Conservation (phyloP, 2,888 invertebrate genomes). For the Drosophila cognata region DNA sequence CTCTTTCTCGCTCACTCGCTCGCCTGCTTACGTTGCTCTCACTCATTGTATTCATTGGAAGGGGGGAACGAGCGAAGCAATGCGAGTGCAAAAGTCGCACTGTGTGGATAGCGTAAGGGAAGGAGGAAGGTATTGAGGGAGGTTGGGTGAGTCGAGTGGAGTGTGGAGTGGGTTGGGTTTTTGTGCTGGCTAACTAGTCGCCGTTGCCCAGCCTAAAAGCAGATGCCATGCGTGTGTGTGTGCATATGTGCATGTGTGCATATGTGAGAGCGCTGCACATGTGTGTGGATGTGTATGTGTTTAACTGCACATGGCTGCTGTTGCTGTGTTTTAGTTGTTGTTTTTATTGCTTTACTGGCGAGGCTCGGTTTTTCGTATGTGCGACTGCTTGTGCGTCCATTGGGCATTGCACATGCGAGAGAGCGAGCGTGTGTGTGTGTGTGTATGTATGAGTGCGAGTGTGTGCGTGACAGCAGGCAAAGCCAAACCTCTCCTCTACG, state of each 20-base stretch:
- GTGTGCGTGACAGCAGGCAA: constrained; percentile 42
- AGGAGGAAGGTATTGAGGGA: background rate
- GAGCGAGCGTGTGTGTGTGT: constrained; percentile 11
- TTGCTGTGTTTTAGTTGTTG: constrained; percentile 49
- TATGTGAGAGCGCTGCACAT: constrained; percentile 27
- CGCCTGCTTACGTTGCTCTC: constrained; percentile 26
- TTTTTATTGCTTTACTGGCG: constrained; percentile 52
- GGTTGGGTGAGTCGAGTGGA: background rate
- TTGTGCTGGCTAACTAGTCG: constrained; percentile 74
- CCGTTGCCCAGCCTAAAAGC: constrained; percentile 77
- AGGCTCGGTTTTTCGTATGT: constrained; percentile 58
- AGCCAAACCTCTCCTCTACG: constrained; percentile 64
- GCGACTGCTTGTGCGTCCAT: constrained; percentile 72
- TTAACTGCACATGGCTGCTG: constrained; percentile 56
- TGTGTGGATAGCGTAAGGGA: background rate
- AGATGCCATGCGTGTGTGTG: constrained; percentile 62
- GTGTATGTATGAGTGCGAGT: constrained; percentile 23
- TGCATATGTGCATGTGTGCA: constrained; percentile 19
- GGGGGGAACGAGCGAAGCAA: constrained; percentile 6
- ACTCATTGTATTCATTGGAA: constrained; percentile 15
- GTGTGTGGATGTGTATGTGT: constrained; percentile 36
- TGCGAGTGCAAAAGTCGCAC: constrained; percentile 30
- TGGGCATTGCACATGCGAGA: constrained; percentile 69
- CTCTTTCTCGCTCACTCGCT: constrained; percentile 15
- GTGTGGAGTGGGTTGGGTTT: constrained; percentile 60